These are phyloP conservation scores for Hylia prasina DNA, from an alignment of 2,113 vertebrate genomes.

Conservation along the genomic window DNA sequence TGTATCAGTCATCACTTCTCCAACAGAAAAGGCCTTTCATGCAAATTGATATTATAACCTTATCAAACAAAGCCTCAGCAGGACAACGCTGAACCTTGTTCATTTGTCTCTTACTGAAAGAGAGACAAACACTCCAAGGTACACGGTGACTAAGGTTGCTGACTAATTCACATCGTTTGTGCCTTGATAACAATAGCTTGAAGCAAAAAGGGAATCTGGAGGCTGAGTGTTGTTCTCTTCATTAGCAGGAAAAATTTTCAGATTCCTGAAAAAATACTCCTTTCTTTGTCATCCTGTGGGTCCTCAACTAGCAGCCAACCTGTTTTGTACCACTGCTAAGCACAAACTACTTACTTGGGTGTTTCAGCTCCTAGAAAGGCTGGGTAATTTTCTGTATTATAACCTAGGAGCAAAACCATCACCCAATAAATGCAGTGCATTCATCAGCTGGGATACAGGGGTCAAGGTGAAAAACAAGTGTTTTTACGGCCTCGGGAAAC, in stretches of 20 bases:
- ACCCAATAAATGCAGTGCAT: neutral
- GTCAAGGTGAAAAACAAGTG: neutral
- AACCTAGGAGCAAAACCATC: neutral
- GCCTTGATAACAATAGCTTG: neutral
- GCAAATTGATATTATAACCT: neutral
- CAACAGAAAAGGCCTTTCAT: neutral
- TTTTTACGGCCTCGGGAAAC: neutral
- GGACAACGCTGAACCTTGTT: neutral
- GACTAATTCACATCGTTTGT: neutral
- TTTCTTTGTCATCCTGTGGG: neutral
- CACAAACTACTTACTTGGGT: rapidly evolving
- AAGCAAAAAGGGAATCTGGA: neutral
- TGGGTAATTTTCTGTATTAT: neutral
- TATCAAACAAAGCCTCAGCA: neutral
- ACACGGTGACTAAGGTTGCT: neutral
- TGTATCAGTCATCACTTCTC: neutral
- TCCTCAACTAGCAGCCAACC: neutral
- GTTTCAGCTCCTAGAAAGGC: neutral
- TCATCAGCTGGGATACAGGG: neutral
- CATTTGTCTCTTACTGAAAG: neutral
- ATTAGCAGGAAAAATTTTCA: neutral
- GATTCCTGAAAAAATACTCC: neutral
- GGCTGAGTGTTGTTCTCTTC: neutral
- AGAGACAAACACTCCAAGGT: neutral
- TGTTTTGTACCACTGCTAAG: neutral